A percentile compares a stretch with the other conserved stretches of the same genome.
Evolutionary conservation across 2,888 invertebrate genomes (phyloP).

Genomic region (Euplexia lucipara): DNA sequence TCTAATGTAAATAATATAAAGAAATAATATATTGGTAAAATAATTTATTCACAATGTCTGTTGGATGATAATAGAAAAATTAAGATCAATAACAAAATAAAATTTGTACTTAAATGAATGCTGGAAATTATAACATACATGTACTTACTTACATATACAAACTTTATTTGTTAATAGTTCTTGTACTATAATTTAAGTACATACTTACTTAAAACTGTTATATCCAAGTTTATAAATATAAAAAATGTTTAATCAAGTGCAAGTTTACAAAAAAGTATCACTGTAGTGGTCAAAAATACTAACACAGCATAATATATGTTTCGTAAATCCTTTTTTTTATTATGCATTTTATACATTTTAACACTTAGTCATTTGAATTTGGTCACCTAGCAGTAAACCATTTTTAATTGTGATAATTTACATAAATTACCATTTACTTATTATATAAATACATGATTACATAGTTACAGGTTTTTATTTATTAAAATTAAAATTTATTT

Average conservation of each 20-base stretch:
- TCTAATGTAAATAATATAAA: no score
- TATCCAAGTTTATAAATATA: no score
- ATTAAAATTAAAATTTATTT: slow-evolving; percentile 19
- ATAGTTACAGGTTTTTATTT: slow-evolving; percentile 12
- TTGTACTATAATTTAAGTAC: slow-evolving; percentile 17
- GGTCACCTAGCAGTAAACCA: no score
- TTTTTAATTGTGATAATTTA: slow-evolving; percentile 4
- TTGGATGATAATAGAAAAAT: slow-evolving; percentile 7
- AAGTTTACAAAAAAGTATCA: slow-evolving; percentile 7
- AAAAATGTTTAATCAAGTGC: no score
- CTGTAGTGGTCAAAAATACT: neutral
- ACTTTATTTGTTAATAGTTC: slow-evolving; percentile 12
- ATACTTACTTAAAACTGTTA: no score
- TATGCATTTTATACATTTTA: neutral
- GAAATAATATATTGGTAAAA: slow-evolving; percentile 11
- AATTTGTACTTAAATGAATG: slow-evolving; percentile 9
- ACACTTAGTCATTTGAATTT: neutral
- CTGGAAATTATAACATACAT: slow-evolving; percentile 28
- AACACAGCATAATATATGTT: neutral
- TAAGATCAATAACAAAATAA: neutral
- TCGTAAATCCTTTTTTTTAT: neutral
- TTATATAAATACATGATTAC: slow-evolving; percentile 23
- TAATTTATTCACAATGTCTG: slow-evolving; percentile 37
- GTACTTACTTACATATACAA: slow-evolving; percentile 40
- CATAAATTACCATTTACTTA: neutral